phyloP scores from a whole-genome alignment of 2,888 invertebrate species.

The Drosophila dives region DNA sequence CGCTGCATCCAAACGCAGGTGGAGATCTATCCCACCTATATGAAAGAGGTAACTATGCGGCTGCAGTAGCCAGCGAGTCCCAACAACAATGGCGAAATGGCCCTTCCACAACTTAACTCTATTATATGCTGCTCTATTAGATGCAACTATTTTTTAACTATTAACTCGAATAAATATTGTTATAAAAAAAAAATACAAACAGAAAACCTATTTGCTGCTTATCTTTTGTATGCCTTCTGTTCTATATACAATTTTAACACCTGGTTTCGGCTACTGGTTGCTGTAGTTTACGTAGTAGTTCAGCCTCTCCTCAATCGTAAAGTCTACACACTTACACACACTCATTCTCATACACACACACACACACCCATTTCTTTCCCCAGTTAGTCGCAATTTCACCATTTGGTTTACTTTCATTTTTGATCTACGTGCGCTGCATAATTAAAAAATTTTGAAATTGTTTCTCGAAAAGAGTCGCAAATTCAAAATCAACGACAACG shows the following conservation, averaged over 20 bases:
- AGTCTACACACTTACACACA: constrained; percentile 22
- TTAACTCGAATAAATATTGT: constrained; percentile 67
- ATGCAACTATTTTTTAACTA: constrained; percentile 60
- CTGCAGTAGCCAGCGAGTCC: constrained; percentile 64
- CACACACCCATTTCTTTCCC: constrained; percentile 28
- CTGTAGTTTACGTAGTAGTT: constrained; percentile 21
- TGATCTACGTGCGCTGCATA: constrained; percentile 74
- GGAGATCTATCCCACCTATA: constrained; percentile 84
- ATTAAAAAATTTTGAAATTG: constrained; percentile 63
- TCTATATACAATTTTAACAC: constrained; percentile 45
- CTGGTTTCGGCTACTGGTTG: constrained; percentile 46
- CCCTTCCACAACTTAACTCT: constrained; percentile 25
- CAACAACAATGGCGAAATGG: constrained; percentile 17
- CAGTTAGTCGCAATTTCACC: constrained; percentile 68
- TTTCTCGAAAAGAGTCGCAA: constrained; percentile 59
- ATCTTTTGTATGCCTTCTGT: constrained; percentile 18
- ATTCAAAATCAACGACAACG: constrained; percentile 39
- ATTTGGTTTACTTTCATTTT: constrained; percentile 75
- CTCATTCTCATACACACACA: constrained; percentile 11
- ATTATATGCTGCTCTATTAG: constrained; percentile 25
- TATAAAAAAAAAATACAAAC: constrained; percentile 9
- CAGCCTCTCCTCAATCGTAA: constrained; percentile 18
- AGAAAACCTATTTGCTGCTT: constrained; percentile 26
- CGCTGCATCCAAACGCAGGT: constrained; percentile 83
- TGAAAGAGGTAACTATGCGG: constrained; percentile 85